Evolutionary conservation across 1,140 invertebrate genomes (phyloP).

Genomic region (Lucilia cuprina): DNA sequence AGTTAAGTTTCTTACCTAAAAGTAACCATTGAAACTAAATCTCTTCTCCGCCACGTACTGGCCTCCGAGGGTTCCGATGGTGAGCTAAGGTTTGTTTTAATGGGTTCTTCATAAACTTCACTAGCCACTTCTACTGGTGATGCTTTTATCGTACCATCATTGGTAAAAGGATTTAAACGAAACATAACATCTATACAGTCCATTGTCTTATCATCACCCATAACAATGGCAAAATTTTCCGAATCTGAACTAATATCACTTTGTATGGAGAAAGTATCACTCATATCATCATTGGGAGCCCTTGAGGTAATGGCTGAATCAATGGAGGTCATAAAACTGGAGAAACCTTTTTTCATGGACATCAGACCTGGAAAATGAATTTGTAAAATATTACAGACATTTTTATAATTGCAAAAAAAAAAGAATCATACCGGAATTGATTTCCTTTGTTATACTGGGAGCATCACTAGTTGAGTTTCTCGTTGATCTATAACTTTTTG

Average conservation of each 20-base stretch:
- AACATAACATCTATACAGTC: slow-evolving; percentile 73
- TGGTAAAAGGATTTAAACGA: slow-evolving; percentile 61
- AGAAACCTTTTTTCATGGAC: slow-evolving; percentile 81
- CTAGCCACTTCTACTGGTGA: slow-evolving; percentile 78
- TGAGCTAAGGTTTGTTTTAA: slow-evolving; percentile 70
- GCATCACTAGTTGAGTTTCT: slow-evolving; percentile 47
- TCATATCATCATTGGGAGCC: slow-evolving; percentile 73
- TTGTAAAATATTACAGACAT: background rate
- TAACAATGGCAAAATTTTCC: slow-evolving; percentile 76
- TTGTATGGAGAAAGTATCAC: slow-evolving; percentile 73
- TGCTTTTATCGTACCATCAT: slow-evolving; percentile 63
- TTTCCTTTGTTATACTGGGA: slow-evolving; percentile 57
- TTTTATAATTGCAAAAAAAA: background rate
- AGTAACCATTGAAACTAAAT: slow-evolving; percentile 70
- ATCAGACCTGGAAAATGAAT: slow-evolving; percentile 66
- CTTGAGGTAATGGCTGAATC: slow-evolving; percentile 76
- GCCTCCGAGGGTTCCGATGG: slow-evolving; percentile 82
- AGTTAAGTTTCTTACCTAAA: slow-evolving; percentile 49
- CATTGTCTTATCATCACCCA: slow-evolving; percentile 70
- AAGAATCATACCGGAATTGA: slow-evolving; percentile 47
- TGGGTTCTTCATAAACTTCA: slow-evolving; percentile 81
- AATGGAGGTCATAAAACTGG: slow-evolving; percentile 79
- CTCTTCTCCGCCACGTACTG: slow-evolving; percentile 78
- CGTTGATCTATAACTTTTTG: slow-evolving; percentile 54
- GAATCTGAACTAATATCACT: slow-evolving; percentile 83